A percentile compares a stretch with the other conserved stretches of the same genome.
These are phyloP conservation scores for Heliangelus exortis DNA, from an alignment of 2,797 vertebrate species.

Conservation along the genomic window DNA sequence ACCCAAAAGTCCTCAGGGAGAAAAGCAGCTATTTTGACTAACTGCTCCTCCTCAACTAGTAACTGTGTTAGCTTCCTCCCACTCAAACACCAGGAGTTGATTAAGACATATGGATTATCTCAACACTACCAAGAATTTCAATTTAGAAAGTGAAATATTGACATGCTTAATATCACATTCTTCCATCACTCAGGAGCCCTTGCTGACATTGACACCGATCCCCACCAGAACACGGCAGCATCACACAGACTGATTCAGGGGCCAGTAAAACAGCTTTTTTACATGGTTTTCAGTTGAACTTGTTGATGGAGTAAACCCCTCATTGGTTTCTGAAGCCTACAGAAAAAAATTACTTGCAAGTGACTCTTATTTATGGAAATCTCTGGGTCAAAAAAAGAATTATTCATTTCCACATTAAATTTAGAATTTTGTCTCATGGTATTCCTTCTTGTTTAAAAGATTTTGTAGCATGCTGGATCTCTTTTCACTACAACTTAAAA, in stretches of 20 bases:
- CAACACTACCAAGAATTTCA: constrained; percentile 57
- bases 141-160: constrained; percentile 64
- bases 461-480: neutral
- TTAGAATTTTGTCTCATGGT: neutral
- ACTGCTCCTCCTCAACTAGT: constrained; percentile 64
- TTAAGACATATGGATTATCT: constrained; percentile 74
- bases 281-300: neutral
- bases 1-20: constrained; percentile 49
- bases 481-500: neutral
- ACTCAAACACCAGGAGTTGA: constrained; percentile 66
- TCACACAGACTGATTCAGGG: neutral
- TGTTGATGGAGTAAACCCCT: neutral
- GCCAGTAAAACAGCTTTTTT: neutral
- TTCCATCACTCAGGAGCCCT: neutral
- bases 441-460: neutral
- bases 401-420: neutral
- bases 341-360: neutral
- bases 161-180: constrained; percentile 54
- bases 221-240: neutral
- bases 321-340: neutral
- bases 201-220: neutral
- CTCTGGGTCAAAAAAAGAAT: neutral
- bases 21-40: constrained; percentile 69
- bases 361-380: neutral
- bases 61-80: constrained; percentile 63